Percentiles rank a stretch among this genome's conserved stretches.
Conservation (phyloP, 2,113 vertebrate genomes). For the Phyllostomus discolor region DNA sequence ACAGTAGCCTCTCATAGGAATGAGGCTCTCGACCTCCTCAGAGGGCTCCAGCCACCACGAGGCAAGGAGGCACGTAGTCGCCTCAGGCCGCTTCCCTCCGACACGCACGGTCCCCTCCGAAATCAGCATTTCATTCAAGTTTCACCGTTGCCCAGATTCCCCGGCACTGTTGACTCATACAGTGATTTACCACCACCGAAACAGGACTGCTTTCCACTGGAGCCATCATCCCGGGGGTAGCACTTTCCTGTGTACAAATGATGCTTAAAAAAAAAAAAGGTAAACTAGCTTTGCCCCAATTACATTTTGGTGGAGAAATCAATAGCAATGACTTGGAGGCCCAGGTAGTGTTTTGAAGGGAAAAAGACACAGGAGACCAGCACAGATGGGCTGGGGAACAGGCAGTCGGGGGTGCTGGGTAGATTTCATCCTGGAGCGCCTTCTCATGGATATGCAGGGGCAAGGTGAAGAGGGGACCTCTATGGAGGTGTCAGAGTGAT, state of each 20-base stretch:
- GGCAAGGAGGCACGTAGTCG: neutral
- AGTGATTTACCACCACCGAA: neutral
- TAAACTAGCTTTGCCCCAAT: neutral
- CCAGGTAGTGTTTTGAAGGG: neutral
- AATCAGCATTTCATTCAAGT: neutral
- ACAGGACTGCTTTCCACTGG: neutral
- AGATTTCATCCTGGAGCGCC: neutral
- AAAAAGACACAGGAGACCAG: neutral
- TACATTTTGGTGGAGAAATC: slow-evolving; percentile 5
- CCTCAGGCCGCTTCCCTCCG: neutral
- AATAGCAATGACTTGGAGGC: neutral
- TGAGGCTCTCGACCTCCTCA: neutral
- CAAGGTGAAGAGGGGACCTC: rapidly evolving
- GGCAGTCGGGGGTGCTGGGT: no score
- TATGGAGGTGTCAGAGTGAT: neutral
- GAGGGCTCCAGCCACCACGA: neutral
- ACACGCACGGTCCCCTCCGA: neutral
- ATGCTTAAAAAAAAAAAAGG: neutral
- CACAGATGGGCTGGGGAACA: rapidly evolving
- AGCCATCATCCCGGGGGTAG: neutral
- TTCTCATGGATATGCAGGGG: neutral
- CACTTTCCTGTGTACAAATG: neutral
- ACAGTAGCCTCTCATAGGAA: neutral
- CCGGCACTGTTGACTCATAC: rapidly evolving
- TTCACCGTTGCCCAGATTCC: neutral